Percentiles rank a stretch among this genome's conserved stretches.
Conservation (phyloP, 2,888 invertebrate genomes). For the Nephrotoma flavescens region DNA sequence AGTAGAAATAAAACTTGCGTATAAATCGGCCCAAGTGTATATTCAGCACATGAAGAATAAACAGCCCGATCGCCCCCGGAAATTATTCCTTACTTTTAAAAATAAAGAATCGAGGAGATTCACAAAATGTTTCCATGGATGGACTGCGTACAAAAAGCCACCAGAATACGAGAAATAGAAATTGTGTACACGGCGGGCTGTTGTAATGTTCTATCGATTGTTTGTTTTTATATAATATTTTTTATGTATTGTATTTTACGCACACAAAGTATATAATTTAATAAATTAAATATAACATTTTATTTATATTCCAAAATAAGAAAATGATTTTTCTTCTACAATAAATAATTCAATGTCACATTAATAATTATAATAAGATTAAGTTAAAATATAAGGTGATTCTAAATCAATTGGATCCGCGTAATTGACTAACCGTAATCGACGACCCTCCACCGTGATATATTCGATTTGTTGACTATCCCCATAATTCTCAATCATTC, state of each 20-base stretch:
- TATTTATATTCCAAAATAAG: background rate
- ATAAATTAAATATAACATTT: background rate
- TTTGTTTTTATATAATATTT: background rate
- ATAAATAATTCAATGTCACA: background rate
- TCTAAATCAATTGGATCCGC: slow-evolving; percentile 2
- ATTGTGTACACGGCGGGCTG: background rate
- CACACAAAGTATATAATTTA: background rate
- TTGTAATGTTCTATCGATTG: background rate
- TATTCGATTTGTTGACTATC: background rate
- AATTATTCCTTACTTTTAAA: slow-evolving; percentile 87
- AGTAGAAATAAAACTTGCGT: slow-evolving; percentile 96
- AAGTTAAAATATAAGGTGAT: background rate
- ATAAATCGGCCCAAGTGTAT: slow-evolving; percentile 97
- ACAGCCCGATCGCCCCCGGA: slow-evolving; percentile 80
- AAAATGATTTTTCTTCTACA: background rate
- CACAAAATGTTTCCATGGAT: slow-evolving; percentile 97
- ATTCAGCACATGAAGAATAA: slow-evolving; percentile 94
- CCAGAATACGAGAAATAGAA: slow-evolving; percentile 16
- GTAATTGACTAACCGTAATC: background rate
- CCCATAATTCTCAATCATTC: background rate
- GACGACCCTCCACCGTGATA: background rate
- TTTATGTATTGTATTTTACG: background rate
- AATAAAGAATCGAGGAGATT: slow-evolving; percentile 92
- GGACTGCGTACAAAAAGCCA: slow-evolving; percentile 69
- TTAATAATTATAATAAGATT: background rate